A percentile compares a stretch with the other conserved stretches of the same genome.
phyloP scores from a whole-genome alignment of 2,797 vertebrate species.

The Acestrorhynchus altus region DNA sequence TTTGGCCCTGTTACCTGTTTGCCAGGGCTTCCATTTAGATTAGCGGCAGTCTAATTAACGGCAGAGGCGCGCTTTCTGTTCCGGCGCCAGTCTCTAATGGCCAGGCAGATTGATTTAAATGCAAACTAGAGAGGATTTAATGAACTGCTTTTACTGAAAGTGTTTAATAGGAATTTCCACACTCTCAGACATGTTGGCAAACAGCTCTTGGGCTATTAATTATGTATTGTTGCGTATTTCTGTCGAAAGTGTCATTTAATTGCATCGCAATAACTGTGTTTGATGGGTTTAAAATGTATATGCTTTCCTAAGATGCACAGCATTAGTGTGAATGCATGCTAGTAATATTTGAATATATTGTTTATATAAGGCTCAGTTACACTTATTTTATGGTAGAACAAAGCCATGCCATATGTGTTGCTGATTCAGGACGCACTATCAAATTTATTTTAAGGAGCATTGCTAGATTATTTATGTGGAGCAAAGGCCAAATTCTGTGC shows the following conservation, averaged over 20 bases:
- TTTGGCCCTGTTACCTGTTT: slow-evolving; percentile 72
- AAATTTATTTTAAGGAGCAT: neutral
- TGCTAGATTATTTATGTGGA: neutral
- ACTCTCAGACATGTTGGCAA: slow-evolving; percentile 72
- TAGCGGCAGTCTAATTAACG: slow-evolving; percentile 78
- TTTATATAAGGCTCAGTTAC: neutral
- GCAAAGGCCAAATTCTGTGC: too few species aligned
- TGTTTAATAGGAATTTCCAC: slow-evolving; percentile 78
- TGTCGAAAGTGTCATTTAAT: slow-evolving; percentile 59
- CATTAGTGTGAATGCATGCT: slow-evolving; percentile 28
- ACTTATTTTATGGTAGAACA: neutral
- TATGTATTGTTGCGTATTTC: slow-evolving; percentile 71
- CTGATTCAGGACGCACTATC: neutral
- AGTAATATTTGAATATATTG: slow-evolving; percentile 11
- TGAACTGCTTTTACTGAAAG: slow-evolving; percentile 79
- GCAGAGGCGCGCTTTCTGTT: slow-evolving; percentile 67
- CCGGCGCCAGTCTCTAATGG: slow-evolving; percentile 77
- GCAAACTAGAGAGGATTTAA: slow-evolving; percentile 83
- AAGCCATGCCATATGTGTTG: neutral
- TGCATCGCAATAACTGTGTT: slow-evolving; percentile 53
- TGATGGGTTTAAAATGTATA: slow-evolving; percentile 43
- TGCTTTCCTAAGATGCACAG: slow-evolving; percentile 19
- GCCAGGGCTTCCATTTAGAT: slow-evolving; percentile 79
- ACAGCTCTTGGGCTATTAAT: slow-evolving; percentile 73
- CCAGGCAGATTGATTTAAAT: slow-evolving; percentile 82